These are phyloP conservation scores for Allolobophora icterica DNA, from an alignment of 2,888 invertebrate species.

Conservation along the genomic window DNA sequence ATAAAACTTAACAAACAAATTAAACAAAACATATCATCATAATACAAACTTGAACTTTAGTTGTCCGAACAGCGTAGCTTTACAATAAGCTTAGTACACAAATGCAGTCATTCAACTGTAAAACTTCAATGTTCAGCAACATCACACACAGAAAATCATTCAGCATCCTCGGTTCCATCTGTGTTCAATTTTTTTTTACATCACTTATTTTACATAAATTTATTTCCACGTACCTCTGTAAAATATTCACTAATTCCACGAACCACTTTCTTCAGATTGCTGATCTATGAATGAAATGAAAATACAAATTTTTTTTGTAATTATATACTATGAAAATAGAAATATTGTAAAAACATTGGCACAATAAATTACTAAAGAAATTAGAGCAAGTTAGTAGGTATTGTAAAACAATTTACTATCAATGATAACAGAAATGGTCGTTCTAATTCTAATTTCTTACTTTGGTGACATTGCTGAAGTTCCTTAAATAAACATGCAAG, in stretches of 20 bases:
- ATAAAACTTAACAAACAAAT: not conserved
- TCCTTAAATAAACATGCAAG: not conserved
- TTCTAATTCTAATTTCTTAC: not conserved
- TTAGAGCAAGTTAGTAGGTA: not conserved
- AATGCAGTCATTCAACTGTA: not conserved
- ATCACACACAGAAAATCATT: not conserved
- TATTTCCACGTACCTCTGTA: not conserved
- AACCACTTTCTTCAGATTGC: conserved; percentile 17
- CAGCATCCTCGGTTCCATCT: not conserved
- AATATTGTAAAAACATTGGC: not conserved
- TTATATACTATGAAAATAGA: no score
- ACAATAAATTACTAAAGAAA: not conserved
- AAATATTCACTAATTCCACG: conserved; percentile 9
- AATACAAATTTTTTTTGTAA: not conserved
- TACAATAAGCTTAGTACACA: not conserved
- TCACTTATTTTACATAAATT: not conserved
- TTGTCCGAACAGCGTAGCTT: not conserved
- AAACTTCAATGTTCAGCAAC: not conserved
- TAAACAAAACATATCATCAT: not conserved
- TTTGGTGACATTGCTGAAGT: not conserved
- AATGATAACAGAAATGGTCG: not conserved
- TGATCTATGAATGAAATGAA: not conserved
- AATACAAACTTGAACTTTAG: not conserved
- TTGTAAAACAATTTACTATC: not conserved
- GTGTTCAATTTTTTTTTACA: no score